Percentiles rank a stretch among this genome's conserved stretches.
These are phyloP conservation scores for Azorinus chamasolen DNA, from an alignment of 2,888 invertebrate genomes.

Conservation along the genomic window DNA sequence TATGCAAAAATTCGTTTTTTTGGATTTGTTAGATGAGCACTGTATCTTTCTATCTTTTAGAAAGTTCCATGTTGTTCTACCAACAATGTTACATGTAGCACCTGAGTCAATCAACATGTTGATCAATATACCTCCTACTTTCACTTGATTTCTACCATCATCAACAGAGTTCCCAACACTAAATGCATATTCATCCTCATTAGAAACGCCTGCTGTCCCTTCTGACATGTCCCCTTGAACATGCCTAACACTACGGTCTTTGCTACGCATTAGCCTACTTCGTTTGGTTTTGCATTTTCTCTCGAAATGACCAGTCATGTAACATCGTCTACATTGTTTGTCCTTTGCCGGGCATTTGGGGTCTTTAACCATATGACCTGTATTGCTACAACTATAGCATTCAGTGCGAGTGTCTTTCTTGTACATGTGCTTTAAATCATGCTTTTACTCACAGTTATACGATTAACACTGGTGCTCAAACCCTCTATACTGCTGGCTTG, in stretches of 20 bases:
- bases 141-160: neutral
- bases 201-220: no score
- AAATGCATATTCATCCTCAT: neutral
- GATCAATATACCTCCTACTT: neutral
- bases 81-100: constrained; percentile 18
- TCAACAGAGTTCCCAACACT: neutral
- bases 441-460: neutral
- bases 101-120: constrained; percentile 33
- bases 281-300: constrained; percentile 32
- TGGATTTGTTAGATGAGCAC: no score
- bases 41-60: neutral
- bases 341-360: constrained; percentile 15
- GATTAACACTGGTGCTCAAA: neutral
- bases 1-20: no score
- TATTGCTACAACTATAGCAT: no score
- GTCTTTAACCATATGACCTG: constrained; percentile 1
- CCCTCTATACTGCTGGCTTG: constrained; percentile 24
- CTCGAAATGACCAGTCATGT: constrained; percentile 26
- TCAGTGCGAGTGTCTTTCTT: no score
- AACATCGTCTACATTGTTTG: constrained; percentile 29
- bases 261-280: neutral
- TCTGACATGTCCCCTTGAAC: neutral
- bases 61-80: constrained; percentile 5
- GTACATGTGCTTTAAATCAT: neutral
- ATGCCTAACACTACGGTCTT: neutral